Evolutionary conservation across 2,797 vertebrate species (phyloP).

Genomic region (Poecilia gillii): DNA sequence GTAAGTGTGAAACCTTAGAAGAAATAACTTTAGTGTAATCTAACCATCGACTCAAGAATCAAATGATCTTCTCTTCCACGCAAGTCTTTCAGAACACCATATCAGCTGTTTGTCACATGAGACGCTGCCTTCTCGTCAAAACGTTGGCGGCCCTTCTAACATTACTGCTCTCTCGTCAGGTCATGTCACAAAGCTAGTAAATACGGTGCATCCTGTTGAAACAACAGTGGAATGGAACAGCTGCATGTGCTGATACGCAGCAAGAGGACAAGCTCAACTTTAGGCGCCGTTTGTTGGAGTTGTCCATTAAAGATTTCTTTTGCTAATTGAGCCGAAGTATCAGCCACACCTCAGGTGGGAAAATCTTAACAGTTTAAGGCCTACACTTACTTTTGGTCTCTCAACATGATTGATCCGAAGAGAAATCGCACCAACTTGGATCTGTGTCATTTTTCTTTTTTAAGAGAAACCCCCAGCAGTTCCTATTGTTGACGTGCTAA

Average conservation of each 20-base stretch:
- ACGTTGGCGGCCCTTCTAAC: neutral
- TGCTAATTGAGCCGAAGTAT: neutral
- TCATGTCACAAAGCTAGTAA: slow-evolving; percentile 2
- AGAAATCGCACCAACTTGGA: neutral
- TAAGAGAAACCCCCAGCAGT: neutral
- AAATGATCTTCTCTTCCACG: neutral
- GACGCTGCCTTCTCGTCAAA: neutral
- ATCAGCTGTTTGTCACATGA: neutral
- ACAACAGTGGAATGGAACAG: neutral
- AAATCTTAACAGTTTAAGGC: neutral
- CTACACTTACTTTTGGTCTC: neutral
- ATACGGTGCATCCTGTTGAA: neutral
- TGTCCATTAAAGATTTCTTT: neutral
- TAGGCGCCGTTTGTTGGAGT: neutral
- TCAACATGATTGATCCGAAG: neutral
- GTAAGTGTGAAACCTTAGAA: neutral
- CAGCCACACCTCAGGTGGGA: neutral
- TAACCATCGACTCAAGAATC: neutral
- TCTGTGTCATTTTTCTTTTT: neutral
- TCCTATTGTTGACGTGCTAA: neutral
- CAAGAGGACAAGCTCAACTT: neutral
- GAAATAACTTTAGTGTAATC: neutral
- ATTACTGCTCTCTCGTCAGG: neutral
- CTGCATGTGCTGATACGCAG: neutral
- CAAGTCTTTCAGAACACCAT: neutral